Conservation (phyloP, 2,888 invertebrate genomes). For the Apodemia hepburni region DNA sequence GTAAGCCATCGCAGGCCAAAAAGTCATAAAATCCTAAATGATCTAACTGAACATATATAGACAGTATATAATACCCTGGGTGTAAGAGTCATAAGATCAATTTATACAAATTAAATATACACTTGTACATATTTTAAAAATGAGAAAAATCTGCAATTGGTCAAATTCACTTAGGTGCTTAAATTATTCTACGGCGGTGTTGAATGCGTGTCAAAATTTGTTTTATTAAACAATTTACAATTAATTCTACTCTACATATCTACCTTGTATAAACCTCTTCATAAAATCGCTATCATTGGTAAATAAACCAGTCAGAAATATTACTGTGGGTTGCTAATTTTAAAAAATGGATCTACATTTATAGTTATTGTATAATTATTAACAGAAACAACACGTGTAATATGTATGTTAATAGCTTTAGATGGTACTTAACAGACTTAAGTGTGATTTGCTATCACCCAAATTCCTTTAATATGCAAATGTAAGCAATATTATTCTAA, state of each 20-base stretch:
- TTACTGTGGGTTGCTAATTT: conserved; percentile 2
- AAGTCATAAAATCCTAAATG: conserved; percentile 59
- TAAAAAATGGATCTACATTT: conserved; percentile 7
- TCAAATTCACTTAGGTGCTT: conserved; percentile 56
- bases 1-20: conserved; percentile 59
- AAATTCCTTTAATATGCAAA: conserved; percentile 69
- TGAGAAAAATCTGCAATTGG: conserved; percentile 67
- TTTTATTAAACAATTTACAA: conserved; percentile 58
- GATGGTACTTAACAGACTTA: conserved; percentile 35
- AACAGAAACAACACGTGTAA: conserved; percentile 9
- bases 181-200: conserved; percentile 58
- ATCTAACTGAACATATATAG: conserved; percentile 51
- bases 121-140: conserved; percentile 34
- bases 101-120: conserved; percentile 43
- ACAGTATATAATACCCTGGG: conserved; percentile 68
- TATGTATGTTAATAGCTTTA: conserved; percentile 11
- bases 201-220: conserved; percentile 46
- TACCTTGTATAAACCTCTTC: conserved; percentile 80
- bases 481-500: conserved; percentile 53
- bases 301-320: conserved; percentile 23
- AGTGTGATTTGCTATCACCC: conserved; percentile 70
- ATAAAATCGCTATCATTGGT: conserved; percentile 63
- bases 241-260: conserved; percentile 71
- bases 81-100: conserved; percentile 74
- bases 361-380: not conserved